phyloP scores from a whole-genome alignment of 2,888 invertebrate genomes.

The Agonum fuliginosum region DNA sequence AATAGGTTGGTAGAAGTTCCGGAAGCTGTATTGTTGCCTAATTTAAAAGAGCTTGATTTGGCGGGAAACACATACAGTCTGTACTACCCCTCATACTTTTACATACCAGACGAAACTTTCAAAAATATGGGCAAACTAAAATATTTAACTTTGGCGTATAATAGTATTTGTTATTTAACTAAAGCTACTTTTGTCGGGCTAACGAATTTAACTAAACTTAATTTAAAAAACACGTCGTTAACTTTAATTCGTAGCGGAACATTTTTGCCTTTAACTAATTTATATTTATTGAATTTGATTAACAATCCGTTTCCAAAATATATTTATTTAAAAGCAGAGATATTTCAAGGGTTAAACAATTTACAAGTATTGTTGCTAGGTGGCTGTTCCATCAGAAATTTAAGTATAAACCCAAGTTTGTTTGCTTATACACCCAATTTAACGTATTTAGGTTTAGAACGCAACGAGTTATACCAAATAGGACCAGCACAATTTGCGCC shows the following conservation, averaged over 20 bases:
- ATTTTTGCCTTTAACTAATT: slow-evolving; percentile 72
- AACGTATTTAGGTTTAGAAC: slow-evolving; percentile 74
- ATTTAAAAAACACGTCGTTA: slow-evolving; percentile 75
- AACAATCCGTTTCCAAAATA: slow-evolving; percentile 74
- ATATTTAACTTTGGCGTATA: slow-evolving; percentile 75
- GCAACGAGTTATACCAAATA: slow-evolving; percentile 74
- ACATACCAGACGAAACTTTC: slow-evolving; percentile 74
- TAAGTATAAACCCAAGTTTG: slow-evolving; percentile 73
- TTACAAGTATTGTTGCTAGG: slow-evolving; percentile 74
- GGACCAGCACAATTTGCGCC: slow-evolving; percentile 72
- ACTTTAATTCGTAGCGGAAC: slow-evolving; percentile 73
- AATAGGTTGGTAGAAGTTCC: slow-evolving; percentile 76
- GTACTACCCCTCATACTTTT: slow-evolving; percentile 73
- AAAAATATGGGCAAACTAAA: slow-evolving; percentile 72
- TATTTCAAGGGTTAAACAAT: slow-evolving; percentile 74
- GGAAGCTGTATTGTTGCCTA: slow-evolving; percentile 73
- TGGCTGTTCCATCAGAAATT: slow-evolving; percentile 74
- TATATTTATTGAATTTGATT: slow-evolving; percentile 75
- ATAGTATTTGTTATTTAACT: slow-evolving; percentile 75
- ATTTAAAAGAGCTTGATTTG: slow-evolving; percentile 74
- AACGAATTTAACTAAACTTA: slow-evolving; percentile 73
- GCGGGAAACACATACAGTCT: slow-evolving; percentile 74
- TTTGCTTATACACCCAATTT: slow-evolving; percentile 75
- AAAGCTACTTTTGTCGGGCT: slow-evolving; percentile 75
- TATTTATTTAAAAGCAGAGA: slow-evolving; percentile 71